Evolutionary conservation across 2,888 invertebrate genomes (phyloP).

Genomic region (Lasioglossum zephyrum): DNA sequence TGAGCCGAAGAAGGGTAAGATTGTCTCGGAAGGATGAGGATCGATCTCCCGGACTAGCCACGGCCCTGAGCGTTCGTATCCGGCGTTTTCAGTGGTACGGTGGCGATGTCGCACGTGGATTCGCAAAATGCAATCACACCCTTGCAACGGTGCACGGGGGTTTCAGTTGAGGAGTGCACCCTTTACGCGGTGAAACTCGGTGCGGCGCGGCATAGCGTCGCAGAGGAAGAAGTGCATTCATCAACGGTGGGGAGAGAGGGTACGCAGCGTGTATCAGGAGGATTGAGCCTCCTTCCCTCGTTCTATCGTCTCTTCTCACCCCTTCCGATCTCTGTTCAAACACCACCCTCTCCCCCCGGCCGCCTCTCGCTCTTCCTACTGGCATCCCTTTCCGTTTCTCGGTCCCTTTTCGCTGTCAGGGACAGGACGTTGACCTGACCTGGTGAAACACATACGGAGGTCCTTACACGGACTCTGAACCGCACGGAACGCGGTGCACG

Average conservation of each 20-base stretch:
- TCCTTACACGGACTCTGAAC: constrained; percentile 76
- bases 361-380: constrained; percentile 41
- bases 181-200: constrained; percentile 52
- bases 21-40: not conserved
- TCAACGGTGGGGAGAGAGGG: constrained; percentile 57
- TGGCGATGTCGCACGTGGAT: constrained; percentile 63
- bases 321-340: constrained; percentile 51
- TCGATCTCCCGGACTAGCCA: constrained; percentile 19
- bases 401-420: constrained; percentile 63
- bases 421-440: constrained; percentile 84
- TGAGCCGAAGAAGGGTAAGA: not conserved
- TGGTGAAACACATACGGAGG: constrained; percentile 83
- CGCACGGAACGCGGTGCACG: constrained; percentile 62
- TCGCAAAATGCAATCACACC: constrained; percentile 65
- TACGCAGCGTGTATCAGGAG: constrained; percentile 74
- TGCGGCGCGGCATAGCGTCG: constrained; percentile 64
- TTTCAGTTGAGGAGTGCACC: constrained; percentile 58
- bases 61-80: constrained; percentile 29
- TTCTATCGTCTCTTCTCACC: constrained; percentile 38
- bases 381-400: constrained; percentile 53
- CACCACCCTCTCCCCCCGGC: constrained; percentile 36
- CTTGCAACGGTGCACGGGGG: constrained; percentile 53
- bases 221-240: constrained; percentile 76
- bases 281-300: constrained; percentile 71
- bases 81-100: constrained; percentile 37